Conservation (phyloP, 2,888 invertebrate genomes). For the Liodrosophila aerea region DNA sequence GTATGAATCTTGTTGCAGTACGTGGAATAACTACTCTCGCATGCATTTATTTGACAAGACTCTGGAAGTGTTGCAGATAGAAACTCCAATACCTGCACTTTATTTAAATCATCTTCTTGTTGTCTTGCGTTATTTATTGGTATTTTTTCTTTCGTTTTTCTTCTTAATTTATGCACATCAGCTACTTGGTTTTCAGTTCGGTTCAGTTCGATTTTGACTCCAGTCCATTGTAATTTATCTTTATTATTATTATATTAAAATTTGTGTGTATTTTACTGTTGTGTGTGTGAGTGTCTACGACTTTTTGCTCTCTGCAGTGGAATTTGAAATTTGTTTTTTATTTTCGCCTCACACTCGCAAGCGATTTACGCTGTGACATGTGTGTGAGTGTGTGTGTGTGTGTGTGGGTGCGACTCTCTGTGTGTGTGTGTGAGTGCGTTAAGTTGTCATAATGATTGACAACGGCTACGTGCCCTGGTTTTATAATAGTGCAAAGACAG, state of each 20-base stretch:
- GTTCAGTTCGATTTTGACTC: slow-evolving; percentile 13
- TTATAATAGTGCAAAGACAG: slow-evolving; percentile 39
- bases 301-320: slow-evolving; percentile 19
- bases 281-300: slow-evolving; percentile 13
- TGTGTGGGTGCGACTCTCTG: slow-evolving; percentile 9
- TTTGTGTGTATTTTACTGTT: slow-evolving; percentile 19
- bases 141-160: slow-evolving; percentile 9
- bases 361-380: background rate
- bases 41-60: no score
- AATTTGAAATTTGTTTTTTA: slow-evolving; percentile 5
- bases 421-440: slow-evolving; percentile 46
- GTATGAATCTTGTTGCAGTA: no score
- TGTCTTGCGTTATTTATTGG: slow-evolving; percentile 21
- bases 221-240: slow-evolving; percentile 63
- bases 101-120: slow-evolving; percentile 40
- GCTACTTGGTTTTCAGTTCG: slow-evolving; percentile 52
- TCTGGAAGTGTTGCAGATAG: no score
- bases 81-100: slow-evolving; percentile 34
- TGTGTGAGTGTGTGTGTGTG: background rate
- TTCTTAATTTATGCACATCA: slow-evolving; percentile 52
- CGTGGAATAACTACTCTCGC: no score
- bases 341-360: slow-evolving; percentile 10
- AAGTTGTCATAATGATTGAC: slow-evolving; percentile 77
- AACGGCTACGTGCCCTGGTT: slow-evolving; percentile 68
- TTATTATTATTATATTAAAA: slow-evolving; percentile 62